A percentile compares a stretch with the other conserved stretches of the same genome.
phyloP scores from a whole-genome alignment of 2,113 vertebrate genomes.

The Laticauda colubrina region DNA sequence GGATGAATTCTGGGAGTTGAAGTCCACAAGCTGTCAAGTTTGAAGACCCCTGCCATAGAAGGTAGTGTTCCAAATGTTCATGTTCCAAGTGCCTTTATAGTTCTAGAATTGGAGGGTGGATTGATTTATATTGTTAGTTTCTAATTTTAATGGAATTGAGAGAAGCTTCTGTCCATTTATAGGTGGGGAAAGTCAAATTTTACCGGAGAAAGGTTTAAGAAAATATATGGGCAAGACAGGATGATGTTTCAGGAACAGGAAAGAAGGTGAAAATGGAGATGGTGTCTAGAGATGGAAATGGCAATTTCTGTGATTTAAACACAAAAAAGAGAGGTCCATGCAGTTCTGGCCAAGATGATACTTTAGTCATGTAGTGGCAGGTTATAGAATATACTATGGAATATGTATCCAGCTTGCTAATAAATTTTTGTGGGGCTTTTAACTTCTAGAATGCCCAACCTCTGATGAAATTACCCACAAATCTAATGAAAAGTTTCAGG shows the following conservation, averaged over 20 bases:
- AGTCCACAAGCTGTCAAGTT: no score
- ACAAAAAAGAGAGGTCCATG: not conserved
- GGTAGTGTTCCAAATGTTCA: not conserved
- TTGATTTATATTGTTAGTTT: not conserved
- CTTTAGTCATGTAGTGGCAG: not conserved
- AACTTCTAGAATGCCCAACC: not conserved
- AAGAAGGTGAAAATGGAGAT: not conserved
- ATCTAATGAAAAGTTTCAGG: not conserved
- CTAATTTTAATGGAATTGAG: not conserved
- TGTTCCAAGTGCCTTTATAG: not conserved
- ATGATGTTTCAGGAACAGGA: not conserved
- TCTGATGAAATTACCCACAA: not conserved
- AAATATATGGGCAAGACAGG: not conserved
- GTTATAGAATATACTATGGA: not conserved
- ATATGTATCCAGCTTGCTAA: no score
- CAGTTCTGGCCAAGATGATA: not conserved
- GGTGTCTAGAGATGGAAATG: not conserved
- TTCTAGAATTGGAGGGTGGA: not conserved
- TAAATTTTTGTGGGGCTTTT: not conserved
- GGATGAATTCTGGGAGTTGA: no score
- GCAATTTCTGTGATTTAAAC: not conserved
- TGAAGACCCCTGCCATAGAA: not conserved
- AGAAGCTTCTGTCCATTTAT: not conserved
- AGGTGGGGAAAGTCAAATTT: not conserved
- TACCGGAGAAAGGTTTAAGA: not conserved